Base-by-base conservation (phyloP, 2,888 invertebrate species). In the Erpobdella octoculata region DNA sequence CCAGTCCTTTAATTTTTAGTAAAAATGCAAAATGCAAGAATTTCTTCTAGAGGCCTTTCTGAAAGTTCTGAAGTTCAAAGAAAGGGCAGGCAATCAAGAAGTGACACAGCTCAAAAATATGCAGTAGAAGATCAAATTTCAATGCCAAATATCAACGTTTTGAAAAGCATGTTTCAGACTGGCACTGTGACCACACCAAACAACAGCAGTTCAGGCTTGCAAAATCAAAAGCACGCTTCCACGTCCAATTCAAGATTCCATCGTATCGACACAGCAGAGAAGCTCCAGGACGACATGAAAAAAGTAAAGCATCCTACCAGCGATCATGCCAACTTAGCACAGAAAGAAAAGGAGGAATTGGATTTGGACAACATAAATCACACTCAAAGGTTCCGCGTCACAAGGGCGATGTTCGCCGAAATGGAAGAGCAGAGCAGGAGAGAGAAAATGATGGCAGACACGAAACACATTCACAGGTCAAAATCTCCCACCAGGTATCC, bases 361-460 rank as follows among this genome's bases (percentile, higher is more conserved):
- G 61, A 70, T 36, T 62, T 70, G 33, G 70, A 72, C 46, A 62
- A 48, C 48, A 72, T 62, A 8, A 72, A 70, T 36, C 72, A 72
- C 31, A 64, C 72, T 1, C 70, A 72, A 48, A 53, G 72, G n/a
- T 72, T 70, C 53, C 37, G 37, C 18, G 62, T 70, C 28, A 72
- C 70, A 8, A 37, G 72, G 12, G 72, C 72, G 15, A 41, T 62
- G 38, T 72, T 72, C 65, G 72, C 72, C 12, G 64, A 72, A 41
- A 70, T 72, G 70, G 72, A 72, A 35, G 70, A 72, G 53, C 70
- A 72, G 53, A 70, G 31, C 61, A 25, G 25, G 25, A n/a, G 59
- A 37, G 70, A 72, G n/a, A 48, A 53, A 31, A 28, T 69, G 53
- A 48, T 41, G 38, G 53, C 69, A 53, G 69, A 69, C 31, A 62